These are phyloP conservation scores for Tricholaema leucomelas DNA, from an alignment of 2,113 vertebrate species.

Conservation along the genomic window DNA sequence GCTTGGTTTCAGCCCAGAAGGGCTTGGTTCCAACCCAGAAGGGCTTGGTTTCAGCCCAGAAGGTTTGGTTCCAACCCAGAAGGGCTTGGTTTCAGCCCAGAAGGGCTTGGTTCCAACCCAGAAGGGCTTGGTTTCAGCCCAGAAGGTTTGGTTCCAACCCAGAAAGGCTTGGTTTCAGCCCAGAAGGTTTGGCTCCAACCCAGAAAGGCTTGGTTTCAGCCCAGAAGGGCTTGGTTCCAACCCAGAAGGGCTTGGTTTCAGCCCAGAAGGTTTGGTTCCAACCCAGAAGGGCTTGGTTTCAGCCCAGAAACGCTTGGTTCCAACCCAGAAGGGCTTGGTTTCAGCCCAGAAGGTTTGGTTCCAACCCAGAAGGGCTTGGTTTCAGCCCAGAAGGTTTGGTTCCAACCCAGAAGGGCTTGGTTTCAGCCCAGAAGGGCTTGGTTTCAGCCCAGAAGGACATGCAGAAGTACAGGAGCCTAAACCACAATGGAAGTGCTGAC, in stretches of 20 bases:
- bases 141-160: no score
- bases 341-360: background rate
- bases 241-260: no score
- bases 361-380: background rate
- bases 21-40: background rate
- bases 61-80: no score
- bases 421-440: background rate
- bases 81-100: background rate
- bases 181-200: no score
- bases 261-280: no score
- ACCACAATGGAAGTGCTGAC: conserved; percentile 46
- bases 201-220: no score
- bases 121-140: background rate
- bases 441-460: background rate
- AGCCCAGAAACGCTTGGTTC: no score
- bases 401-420: no score
- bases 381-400: background rate
- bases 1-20: no score
- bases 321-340: background rate
- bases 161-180: background rate
- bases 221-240: background rate
- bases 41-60: no score
- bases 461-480: conserved; percentile 9
- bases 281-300: background rate
- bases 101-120: no score